Evolutionary conservation across 1,140 invertebrate genomes (phyloP).

Genomic region (Mya arenaria): DNA sequence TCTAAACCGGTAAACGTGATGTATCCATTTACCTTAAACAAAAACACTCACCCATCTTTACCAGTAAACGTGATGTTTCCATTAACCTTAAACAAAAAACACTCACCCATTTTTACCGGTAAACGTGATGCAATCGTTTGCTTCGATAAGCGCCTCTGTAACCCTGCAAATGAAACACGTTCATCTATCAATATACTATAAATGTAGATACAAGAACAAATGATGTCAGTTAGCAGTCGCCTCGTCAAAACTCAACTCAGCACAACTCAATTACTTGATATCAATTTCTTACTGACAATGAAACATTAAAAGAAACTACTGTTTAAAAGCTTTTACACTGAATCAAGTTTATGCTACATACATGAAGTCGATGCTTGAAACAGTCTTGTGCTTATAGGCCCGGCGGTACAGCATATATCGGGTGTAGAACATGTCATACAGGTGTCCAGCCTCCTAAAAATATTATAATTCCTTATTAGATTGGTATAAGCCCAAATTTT

Average conservation of each 20-base stretch:
- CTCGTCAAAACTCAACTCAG: not conserved
- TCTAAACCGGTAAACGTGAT: not conserved
- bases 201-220: not conserved
- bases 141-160: constrained; percentile 30
- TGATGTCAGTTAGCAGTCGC: not conserved
- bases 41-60: not conserved
- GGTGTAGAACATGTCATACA: no score
- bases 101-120: constrained; percentile 36
- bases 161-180: constrained; percentile 3
- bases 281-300: not conserved
- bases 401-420: no score
- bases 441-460: no score
- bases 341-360: no score
- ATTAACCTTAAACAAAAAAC: not conserved
- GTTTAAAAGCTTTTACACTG: not conserved
- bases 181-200: no score
- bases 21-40: not conserved
- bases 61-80: not conserved
- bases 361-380: no score
- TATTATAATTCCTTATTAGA: no score
- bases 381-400: no score
- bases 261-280: not conserved
- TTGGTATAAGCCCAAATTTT: no score
- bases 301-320: no score
- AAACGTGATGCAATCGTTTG: constrained; percentile 45